A percentile compares a stretch with the other conserved stretches of the same genome.
Conservation (phyloP, 2,888 invertebrate genomes). For the Campaea margaritaria region DNA sequence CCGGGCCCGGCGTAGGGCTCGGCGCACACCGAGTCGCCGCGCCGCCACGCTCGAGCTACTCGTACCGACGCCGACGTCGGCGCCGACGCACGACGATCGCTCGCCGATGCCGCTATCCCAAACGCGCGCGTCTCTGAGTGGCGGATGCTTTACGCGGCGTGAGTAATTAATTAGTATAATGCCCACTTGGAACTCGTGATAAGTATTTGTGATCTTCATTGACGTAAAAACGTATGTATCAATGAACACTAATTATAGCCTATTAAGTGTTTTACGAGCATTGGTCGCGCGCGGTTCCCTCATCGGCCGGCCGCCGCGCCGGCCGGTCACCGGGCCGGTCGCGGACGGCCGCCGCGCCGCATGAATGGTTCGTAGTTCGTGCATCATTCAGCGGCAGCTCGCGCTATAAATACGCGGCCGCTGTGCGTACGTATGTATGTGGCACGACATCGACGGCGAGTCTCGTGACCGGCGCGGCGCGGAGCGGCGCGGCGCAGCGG, state of each 20-base stretch:
- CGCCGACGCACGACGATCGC: no score
- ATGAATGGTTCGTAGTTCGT: constrained; percentile 25
- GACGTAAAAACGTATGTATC: constrained; percentile 31
- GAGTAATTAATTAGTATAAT: constrained; percentile 14
- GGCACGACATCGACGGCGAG: constrained; percentile 8
- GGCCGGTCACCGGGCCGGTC: background rate
- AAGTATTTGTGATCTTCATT: constrained; percentile 30
- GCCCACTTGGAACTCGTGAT: constrained; percentile 20
- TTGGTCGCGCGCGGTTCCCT: constrained; percentile 10
- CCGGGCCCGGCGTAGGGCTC: background rate
- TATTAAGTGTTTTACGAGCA: constrained; percentile 29
- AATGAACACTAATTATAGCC: constrained; percentile 37
- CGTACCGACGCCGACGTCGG: no score
- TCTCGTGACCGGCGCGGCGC: constrained; percentile 28
- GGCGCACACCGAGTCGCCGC: background rate
- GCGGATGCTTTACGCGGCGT: constrained; percentile 1
- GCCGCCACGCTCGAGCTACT: background rate
- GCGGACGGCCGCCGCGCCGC: constrained; percentile 14
- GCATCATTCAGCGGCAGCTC: constrained; percentile 29
- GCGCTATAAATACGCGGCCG: constrained; percentile 28
- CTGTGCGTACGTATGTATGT: constrained; percentile 1
- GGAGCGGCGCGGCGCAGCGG: no score
- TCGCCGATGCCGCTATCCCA: no score
- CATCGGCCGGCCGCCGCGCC: background rate
- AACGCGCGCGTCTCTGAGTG: background rate